phyloP scores from a whole-genome alignment of 2,113 vertebrate species.

The Myotis yumanensis region DNA sequence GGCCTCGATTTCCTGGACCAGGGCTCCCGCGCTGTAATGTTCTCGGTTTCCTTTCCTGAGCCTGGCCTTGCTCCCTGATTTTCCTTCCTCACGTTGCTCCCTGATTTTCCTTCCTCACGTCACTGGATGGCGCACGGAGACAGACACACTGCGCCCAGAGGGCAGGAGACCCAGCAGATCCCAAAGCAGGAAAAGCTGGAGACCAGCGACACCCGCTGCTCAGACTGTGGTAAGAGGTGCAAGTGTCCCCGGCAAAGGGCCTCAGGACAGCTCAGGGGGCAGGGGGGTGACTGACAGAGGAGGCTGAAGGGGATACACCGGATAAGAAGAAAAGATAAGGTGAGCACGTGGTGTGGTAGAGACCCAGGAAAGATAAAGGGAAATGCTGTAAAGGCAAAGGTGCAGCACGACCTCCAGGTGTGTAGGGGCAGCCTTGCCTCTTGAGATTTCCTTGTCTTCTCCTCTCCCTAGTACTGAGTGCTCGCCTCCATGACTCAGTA shows the following conservation, averaged over 20 bases:
- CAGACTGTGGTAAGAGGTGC: not conserved
- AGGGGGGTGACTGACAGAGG: not conserved
- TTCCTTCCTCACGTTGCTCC: no score
- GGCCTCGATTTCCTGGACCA: not conserved
- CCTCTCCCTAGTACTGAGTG: not conserved
- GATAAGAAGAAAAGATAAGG: not conserved
- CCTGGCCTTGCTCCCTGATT: not conserved
- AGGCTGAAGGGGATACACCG: not conserved
- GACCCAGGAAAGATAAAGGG: not conserved
- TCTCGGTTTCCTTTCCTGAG: not conserved
- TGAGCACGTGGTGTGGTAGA: not conserved
- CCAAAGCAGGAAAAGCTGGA: constrained; percentile 1
- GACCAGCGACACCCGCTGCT: not conserved
- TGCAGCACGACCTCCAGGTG: not conserved
- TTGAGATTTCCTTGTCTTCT: not conserved
- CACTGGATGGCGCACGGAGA: not conserved
- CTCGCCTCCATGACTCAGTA: not conserved
- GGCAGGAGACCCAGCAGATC: not conserved
- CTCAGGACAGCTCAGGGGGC: not conserved
- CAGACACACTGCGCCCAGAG: not conserved
- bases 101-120: not conserved
- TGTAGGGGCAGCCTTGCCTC: not conserved
- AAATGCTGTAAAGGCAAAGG: not conserved
- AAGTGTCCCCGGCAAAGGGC: not conserved
- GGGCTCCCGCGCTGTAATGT: not conserved